A percentile compares a stretch with the other conserved stretches of the same genome.
These are phyloP conservation scores for Zootoca vivipara DNA, from an alignment of 2,113 vertebrate genomes.

Conservation along the genomic window DNA sequence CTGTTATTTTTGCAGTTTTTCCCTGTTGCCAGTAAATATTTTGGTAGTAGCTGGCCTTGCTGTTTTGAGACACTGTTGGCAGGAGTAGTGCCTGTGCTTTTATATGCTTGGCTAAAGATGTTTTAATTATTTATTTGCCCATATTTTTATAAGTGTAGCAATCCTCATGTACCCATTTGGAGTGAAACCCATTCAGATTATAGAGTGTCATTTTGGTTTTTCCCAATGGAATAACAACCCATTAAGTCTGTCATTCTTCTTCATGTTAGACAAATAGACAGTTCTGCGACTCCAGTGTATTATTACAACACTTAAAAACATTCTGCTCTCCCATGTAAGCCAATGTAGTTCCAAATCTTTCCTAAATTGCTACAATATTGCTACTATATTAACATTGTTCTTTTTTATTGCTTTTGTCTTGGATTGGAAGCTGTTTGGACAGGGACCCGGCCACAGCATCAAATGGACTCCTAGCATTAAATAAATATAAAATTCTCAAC, in stretches of 20 bases:
- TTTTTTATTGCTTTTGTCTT: background rate
- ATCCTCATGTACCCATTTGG: background rate
- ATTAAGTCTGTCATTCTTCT: background rate
- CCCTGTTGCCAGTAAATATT: background rate
- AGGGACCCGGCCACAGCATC: background rate
- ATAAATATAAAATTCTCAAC: background rate
- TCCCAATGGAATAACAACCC: background rate
- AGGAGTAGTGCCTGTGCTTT: background rate
- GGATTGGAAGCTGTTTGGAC: background rate
- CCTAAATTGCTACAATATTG: background rate
- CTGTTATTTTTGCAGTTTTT: background rate
- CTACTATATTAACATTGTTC: background rate
- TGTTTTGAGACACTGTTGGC: background rate
- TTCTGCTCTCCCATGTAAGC: background rate
- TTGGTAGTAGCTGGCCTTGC: conserved; percentile 1
- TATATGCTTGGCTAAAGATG: background rate
- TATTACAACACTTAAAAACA: background rate
- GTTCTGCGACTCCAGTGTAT: background rate
- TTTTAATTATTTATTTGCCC: background rate
- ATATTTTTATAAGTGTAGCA: background rate
- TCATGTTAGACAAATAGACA: background rate
- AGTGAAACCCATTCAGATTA: background rate
- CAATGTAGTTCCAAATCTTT: background rate
- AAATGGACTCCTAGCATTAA: background rate
- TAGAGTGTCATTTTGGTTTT: background rate